phyloP scores from a whole-genome alignment of 2,888 invertebrate genomes.

The Eretmocerus hayati region DNA sequence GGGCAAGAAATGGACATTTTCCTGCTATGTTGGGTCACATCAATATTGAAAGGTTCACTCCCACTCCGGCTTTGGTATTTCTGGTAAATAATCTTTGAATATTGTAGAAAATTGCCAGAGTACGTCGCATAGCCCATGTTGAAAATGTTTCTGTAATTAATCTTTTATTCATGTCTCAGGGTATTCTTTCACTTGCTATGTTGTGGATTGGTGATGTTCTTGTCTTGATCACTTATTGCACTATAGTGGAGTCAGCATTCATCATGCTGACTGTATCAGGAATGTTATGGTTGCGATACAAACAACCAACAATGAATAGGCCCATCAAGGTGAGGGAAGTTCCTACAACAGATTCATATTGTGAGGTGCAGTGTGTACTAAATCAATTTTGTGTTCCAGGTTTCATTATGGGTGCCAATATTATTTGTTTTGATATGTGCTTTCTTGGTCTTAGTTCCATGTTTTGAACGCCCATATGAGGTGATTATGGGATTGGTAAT shows the following conservation, averaged over 20 bases:
- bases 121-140: too few species aligned
- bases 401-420: conserved; percentile 67
- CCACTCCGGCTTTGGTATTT: conserved; percentile 74
- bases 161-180: conserved; percentile 52
- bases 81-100: conserved; percentile 52
- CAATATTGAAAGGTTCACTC: conserved; percentile 67
- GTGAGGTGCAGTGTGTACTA: neutral
- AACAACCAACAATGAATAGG: conserved; percentile 66
- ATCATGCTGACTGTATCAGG: conserved; percentile 81
- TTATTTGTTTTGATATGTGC: conserved; percentile 68
- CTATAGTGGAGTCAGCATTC: conserved; percentile 88
- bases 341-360: neutral
- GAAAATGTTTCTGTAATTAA: conserved; percentile 48
- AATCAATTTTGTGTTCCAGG: conserved; percentile 48
- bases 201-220: conserved; percentile 77
- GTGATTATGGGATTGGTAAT: conserved; percentile 73
- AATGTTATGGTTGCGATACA: conserved; percentile 76
- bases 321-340: conserved; percentile 68
- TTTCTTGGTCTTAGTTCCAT: conserved; percentile 73
- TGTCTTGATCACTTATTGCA: conserved; percentile 82
- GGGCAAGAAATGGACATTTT: conserved; percentile 85
- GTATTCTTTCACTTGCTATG: conserved; percentile 76
- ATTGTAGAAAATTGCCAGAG: conserved; percentile 51
- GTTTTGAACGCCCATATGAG: conserved; percentile 71
- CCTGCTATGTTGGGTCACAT: conserved; percentile 74